Percentiles rank a stretch among this genome's conserved stretches.
phyloP scores from a whole-genome alignment of 2,113 vertebrate species.

The Gasterosteus nipponicus region DNA sequence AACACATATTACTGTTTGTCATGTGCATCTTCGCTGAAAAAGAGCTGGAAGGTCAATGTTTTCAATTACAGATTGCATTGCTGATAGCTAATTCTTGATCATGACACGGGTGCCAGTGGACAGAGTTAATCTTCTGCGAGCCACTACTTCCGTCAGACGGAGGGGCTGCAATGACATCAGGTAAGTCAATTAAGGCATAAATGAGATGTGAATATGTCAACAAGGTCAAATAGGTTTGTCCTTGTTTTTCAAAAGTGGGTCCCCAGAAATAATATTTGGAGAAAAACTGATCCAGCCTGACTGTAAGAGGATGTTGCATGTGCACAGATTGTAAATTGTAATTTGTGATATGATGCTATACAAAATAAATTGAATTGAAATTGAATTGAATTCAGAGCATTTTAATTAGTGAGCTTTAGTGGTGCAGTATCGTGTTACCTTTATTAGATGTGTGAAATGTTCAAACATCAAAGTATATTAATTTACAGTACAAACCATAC shows the following conservation, averaged over 20 bases:
- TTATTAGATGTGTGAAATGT: neutral
- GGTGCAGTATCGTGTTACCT: neutral
- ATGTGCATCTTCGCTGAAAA: slow-evolving; percentile 58
- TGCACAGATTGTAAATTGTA: too few relatives aligned
- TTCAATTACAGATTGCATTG: slow-evolving; percentile 81
- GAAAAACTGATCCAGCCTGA: too few relatives aligned
- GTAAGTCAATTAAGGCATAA: neutral
- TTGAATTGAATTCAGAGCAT: neutral
- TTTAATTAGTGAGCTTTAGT: neutral
- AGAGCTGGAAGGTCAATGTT: slow-evolving; percentile 75
- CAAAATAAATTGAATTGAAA: too few relatives aligned
- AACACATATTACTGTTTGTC: slow-evolving; percentile 64
- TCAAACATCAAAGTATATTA: neutral
- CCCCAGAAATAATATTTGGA: too few relatives aligned
- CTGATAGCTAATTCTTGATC: slow-evolving; percentile 72
- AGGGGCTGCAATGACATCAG: slow-evolving; percentile 8
- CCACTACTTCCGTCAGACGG: slow-evolving; percentile 25
- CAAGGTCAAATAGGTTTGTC: too few relatives aligned
- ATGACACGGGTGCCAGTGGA: slow-evolving; percentile 60
- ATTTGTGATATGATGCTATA: too few relatives aligned
- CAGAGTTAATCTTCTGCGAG: slow-evolving; percentile 58
- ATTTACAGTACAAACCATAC: neutral
- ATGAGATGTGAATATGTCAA: neutral
- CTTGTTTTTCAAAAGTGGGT: too few relatives aligned
- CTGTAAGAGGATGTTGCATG: too few relatives aligned